Evolutionary conservation across 2,113 vertebrate genomes (phyloP), one percentile per base, ranked within the genome.

Genomic region (Todiramphus chloris): DNA sequence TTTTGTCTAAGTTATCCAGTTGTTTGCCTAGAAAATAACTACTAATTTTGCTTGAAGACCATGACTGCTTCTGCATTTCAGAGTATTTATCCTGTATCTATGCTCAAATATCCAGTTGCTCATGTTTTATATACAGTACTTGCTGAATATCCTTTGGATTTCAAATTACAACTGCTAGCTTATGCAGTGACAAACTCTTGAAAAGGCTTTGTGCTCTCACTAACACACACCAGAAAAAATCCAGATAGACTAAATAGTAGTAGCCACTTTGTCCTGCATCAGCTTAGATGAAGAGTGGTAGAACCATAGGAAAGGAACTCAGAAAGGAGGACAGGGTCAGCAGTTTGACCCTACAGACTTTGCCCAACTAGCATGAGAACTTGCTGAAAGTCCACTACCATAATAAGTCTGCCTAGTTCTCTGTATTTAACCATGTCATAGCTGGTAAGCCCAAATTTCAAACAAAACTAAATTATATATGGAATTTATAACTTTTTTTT

Each of bases 301-400:
- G 30, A 33, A 87, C 78, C 43, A 86, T 56, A 83, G 56, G 35
- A 81, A 83, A 81, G 46, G 48, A 96, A 90, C 75, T 85, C 51
- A 39, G 64, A 78, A 73, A 93, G 87, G 85, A 96, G 87, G 88
- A 95, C 94, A 92, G 84, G 88, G 88, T 96, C 82, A 93, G 89
- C 16, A 96, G 87, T 81, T 88, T 80, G 92, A 95, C 93, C 95
- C 91, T 82, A 96, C 96, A 97, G 95, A 96, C 86, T 96, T 97
- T 96, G 70, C 97, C 97, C 91, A 96, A 94, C 92, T 93, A 75
- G 95, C 66, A 70, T 97, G 93, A 97, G 91, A 98, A 97, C 93
- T 96, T 66, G 51, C 96, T 93, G 69, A 77, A 90, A 89, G 69
- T 95, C 94, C 63, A 81, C 73, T 72, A 24, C 74, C 48, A 75